Percentiles rank a stretch among this genome's conserved stretches.
Evolutionary conservation across 2,113 vertebrate genomes (phyloP).

Genomic region (Dicerorhinus sumatrensis): DNA sequence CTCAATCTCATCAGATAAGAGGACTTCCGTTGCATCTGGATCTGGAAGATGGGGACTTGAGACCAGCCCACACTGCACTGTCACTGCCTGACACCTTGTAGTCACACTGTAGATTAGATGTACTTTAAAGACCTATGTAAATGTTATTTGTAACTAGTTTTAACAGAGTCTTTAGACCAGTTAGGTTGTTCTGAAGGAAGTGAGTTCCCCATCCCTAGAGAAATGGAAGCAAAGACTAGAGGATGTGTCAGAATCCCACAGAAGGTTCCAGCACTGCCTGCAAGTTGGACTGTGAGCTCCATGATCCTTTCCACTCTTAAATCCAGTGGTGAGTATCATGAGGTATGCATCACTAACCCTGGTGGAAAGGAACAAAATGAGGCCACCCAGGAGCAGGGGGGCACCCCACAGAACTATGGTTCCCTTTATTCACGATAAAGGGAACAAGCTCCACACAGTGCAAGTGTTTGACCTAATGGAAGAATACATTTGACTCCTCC

Average conservation of each 20-base stretch:
- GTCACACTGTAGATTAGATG: neutral
- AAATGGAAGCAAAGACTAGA: neutral
- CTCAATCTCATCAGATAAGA: neutral
- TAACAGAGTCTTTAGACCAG: neutral
- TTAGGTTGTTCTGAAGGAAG: neutral
- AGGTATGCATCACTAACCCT: neutral
- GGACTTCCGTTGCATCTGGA: neutral
- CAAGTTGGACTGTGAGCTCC: neutral
- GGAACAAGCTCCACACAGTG: neutral
- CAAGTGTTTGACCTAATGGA: neutral
- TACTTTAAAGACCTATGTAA: neutral
- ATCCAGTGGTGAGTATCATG: rapidly evolving
- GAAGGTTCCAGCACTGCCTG: neutral
- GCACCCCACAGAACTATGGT: neutral
- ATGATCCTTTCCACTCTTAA: neutral
- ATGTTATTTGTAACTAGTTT: too few species aligned
- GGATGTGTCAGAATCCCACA: rapidly evolving
- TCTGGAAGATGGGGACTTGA: neutral
- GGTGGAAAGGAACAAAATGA: neutral
- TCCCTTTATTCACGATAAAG: neutral
- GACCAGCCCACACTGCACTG: rapidly evolving
- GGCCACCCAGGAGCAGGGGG: neutral
- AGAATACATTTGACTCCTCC: rapidly evolving
- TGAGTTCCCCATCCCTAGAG: neutral
- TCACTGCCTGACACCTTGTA: rapidly evolving